Base-by-base conservation (phyloP, 2,888 invertebrate genomes). In the Sarcophaga rosellei region DNA sequence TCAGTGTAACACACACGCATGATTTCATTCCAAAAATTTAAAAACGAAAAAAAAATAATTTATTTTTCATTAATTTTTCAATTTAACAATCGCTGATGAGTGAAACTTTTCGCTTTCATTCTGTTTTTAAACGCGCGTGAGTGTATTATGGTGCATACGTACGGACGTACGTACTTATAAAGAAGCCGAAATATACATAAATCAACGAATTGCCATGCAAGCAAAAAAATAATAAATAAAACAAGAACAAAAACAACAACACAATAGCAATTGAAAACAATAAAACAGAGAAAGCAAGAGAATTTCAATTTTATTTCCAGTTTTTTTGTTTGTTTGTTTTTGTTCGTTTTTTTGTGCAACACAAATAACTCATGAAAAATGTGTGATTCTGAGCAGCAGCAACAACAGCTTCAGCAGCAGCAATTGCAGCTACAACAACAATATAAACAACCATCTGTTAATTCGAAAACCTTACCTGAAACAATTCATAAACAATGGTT, bases 311-410 rank as follows among this genome's bases (percentile, higher is more conserved):
- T 35, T 35, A 35, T 35, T 35, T 35, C 10, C 35, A 1, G n/a
- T n/a, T 35, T 35, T 35, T 35, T 35, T 8, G 6, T 25, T 25
- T 25, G 25, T 25, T 35, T 6, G 35, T 35, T 25, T 25, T 25
- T 25, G 25, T 35, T 35, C 8, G 35, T 1, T 61, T 10, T 69
- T 73, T 10, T 20, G 20, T 47, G 17, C 15, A 70, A 59, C 23
- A 44, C 57, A 53, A 65, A 3, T 6, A 45, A 74, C 57, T 74
- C 63, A 74, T 78, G 77, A 47, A 81, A 77, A 77, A 86, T 86
- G 86, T 83, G 69, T 65, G 86, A 83, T 77, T 77, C 86, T 4
- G 77, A 81, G 23, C 81, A 77, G 62, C 81, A 81, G 25, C 81
- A 74, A 11, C 66, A 62, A 23, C 74, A 74, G 25, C 84, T n/a